Evolutionary conservation across 2,888 invertebrate species (phyloP), one percentile per base, ranked within the genome.

Genomic region (Cheilosia soror): DNA sequence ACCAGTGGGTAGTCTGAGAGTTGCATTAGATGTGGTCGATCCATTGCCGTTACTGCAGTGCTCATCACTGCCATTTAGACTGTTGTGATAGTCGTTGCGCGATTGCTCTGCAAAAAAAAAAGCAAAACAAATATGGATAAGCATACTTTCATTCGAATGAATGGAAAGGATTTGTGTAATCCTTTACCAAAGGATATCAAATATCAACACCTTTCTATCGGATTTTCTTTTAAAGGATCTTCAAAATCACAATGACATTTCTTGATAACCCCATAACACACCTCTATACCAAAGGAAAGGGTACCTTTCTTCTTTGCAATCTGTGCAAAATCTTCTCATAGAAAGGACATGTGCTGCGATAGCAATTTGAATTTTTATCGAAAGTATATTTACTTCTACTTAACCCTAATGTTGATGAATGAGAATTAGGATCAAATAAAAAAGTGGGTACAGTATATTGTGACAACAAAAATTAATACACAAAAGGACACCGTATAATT

Each of bases 11-110:
- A 87, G 72, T 55, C 88, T 87, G 51, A 88, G 76, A 57, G 87
- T 78, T 33, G 31, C 27, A 82, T 80, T 78, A 62, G 81, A 58
- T 76, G 78, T 69, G 5, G 72, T 78, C 44, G 83, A 66, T 40
- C 80, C 85, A n/a, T 75, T 63, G 13, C 75, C 88, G 27, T 75
- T 87, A n/a, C 76, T 85, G 86, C 87, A 82, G 69, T 87, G 87
- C 13, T 89, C 71, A 83, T 88, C 60, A 87, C 84, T 63, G 47
- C 87, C 86, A 76, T 87, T 88, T 65, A 83, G 87, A 63, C 87
- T 88, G 71, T 57, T 79, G 49, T 88, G 87, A 62, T 87, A 87
- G 42, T 88, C 88, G 77, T 83, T 87, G 57, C 87, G 88, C 58
- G 88, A 77, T 87, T 88, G 88, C 13, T 88, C 88, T 88, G 80